phyloP scores from a whole-genome alignment of 2,888 invertebrate species.

The Heliconius charithonia region DNA sequence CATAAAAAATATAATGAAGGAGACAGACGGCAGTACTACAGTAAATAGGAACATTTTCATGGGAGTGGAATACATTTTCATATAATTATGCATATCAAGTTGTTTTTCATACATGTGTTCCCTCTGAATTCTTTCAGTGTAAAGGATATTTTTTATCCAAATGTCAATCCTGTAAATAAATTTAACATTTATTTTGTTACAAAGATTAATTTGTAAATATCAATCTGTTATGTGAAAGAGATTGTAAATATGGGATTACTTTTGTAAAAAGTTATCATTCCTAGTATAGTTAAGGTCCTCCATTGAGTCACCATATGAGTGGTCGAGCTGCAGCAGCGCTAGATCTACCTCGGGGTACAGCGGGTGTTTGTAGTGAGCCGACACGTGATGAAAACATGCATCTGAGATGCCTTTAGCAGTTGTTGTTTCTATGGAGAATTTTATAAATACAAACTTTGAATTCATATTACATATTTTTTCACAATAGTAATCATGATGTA shows the following conservation, averaged over 20 bases:
- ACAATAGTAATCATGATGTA: too few species aligned
- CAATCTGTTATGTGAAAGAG: not conserved
- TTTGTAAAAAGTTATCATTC: slow-evolving; percentile 23
- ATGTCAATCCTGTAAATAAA: slow-evolving; percentile 37
- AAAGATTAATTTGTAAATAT: not conserved
- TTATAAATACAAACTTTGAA: not conserved
- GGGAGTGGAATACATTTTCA: slow-evolving; percentile 43
- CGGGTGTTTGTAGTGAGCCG: slow-evolving; percentile 41
- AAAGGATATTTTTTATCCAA: slow-evolving; percentile 39
- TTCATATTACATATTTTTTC: too few species aligned
- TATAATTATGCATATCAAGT: slow-evolving; percentile 15
- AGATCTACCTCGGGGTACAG: slow-evolving; percentile 34
- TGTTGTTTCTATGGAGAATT: not conserved
- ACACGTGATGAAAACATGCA: slow-evolving; percentile 25
- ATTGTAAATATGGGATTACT: slow-evolving; percentile 18
- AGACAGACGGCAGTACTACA: slow-evolving; percentile 45
- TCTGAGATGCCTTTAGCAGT: not conserved
- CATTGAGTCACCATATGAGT: slow-evolving; percentile 33
- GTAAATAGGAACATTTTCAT: slow-evolving; percentile 45
- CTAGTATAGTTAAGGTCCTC: slow-evolving; percentile 33
- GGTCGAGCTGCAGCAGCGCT: slow-evolving; percentile 37
- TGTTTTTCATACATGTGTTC: slow-evolving; percentile 11
- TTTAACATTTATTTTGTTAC: not conserved
- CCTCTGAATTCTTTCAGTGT: not conserved
- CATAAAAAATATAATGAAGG: slow-evolving; percentile 47